Percentiles rank a stretch among this genome's conserved stretches.
These are phyloP conservation scores for Gryon sp. DNA, from an alignment of 1,140 invertebrate genomes.

Conservation along the genomic window DNA sequence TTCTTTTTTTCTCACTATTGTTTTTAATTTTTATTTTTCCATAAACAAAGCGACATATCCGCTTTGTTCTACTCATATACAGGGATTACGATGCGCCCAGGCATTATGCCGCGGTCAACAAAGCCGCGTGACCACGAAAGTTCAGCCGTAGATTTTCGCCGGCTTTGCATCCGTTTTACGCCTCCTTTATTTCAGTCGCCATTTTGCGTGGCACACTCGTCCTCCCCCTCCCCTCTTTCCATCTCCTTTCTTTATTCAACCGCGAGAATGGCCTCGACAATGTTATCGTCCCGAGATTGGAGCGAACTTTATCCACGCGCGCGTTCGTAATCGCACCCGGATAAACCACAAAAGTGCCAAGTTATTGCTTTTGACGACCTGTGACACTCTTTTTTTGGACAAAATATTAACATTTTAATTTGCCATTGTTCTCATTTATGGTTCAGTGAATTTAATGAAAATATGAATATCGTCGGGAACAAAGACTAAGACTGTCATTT, in stretches of 20 bases:
- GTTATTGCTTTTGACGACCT: conserved; percentile 44
- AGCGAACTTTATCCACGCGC: conserved; percentile 42
- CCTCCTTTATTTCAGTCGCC: conserved; percentile 50
- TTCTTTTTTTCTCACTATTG: no score
- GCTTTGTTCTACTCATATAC: conserved; percentile 54
- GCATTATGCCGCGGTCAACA: conserved; percentile 52
- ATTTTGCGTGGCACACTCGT: conserved; percentile 45
- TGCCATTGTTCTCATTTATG: conserved; percentile 35
- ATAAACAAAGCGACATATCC: conserved; percentile 48
- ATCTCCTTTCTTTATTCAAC: conserved; percentile 57
- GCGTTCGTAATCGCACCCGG: conserved; percentile 41
- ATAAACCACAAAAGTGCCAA: conserved; percentile 48
- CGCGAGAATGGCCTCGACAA: conserved; percentile 19
- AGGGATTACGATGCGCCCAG: conserved; percentile 43
- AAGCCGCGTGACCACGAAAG: conserved; percentile 52
- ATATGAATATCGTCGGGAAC: background rate
- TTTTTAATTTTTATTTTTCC: conserved; percentile 27
- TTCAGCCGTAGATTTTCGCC: conserved; percentile 55
- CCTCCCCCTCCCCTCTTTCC: no score
- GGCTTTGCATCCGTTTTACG: conserved; percentile 53
- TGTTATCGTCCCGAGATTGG: conserved; percentile 47
- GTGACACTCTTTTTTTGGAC: conserved; percentile 25
- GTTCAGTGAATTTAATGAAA: conserved; percentile 14
- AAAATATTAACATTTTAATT: conserved; percentile 55
- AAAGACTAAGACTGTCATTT: background rate